Conservation (phyloP, 2,797 vertebrate species). For the Falco cherrug region DNA sequence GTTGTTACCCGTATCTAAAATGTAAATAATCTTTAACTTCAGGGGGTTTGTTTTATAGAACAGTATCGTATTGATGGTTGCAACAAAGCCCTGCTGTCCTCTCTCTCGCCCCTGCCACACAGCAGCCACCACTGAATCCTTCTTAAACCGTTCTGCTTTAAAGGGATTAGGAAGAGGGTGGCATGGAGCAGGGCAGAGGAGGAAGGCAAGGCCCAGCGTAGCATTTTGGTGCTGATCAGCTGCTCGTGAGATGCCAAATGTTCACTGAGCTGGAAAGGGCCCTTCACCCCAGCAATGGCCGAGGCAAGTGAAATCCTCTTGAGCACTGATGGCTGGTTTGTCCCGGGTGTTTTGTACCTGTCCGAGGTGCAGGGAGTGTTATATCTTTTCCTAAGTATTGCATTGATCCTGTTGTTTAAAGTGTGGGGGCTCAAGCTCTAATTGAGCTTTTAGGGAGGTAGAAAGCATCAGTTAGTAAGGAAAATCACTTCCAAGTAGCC, state of each 20-base stretch:
- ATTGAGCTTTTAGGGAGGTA: background rate
- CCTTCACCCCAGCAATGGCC: fast-evolving
- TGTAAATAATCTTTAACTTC: conserved; percentile 64
- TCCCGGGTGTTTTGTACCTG: background rate
- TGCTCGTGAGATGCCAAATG: fast-evolving
- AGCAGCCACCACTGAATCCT: background rate
- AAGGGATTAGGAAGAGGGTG: background rate
- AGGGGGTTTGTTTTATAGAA: background rate
- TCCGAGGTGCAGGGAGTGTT: background rate
- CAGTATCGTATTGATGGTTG: fast-evolving
- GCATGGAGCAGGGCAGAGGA: background rate
- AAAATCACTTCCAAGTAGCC: background rate
- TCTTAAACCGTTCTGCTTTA: background rate
- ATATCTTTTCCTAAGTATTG: background rate
- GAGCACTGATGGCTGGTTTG: background rate
- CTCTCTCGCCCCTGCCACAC: fast-evolving
- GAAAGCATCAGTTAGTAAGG: background rate
- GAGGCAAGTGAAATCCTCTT: background rate
- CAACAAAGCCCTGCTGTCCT: background rate
- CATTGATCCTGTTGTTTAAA: background rate
- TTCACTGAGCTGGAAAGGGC: background rate
- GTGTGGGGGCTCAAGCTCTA: background rate
- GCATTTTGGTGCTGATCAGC: fast-evolving
- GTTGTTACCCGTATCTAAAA: conserved; percentile 34
- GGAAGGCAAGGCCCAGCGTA: background rate